Evolutionary conservation across 2,888 invertebrate species (phyloP).

Genomic region (Meandrusa payeni): DNA sequence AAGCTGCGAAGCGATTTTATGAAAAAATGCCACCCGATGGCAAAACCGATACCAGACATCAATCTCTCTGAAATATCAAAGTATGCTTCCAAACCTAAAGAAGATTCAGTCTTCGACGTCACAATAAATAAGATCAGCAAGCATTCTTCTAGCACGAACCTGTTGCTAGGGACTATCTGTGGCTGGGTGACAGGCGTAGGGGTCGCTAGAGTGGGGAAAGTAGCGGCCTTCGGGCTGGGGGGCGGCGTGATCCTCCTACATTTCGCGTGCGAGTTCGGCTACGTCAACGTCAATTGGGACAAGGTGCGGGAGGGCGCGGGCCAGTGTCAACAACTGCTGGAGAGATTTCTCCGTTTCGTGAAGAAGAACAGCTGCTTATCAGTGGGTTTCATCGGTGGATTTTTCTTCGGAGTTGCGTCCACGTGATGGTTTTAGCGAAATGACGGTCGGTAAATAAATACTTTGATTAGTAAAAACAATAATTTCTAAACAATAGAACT

Average conservation of each 20-base stretch:
- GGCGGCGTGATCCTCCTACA: conserved; percentile 93
- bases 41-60: conserved; percentile 52
- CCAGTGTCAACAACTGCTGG: conserved; percentile 86
- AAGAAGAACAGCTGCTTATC: conserved; percentile 85
- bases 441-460: not conserved
- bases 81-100: conserved; percentile 36
- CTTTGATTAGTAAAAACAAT: too few relatives aligned
- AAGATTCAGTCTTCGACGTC: conserved; percentile 43
- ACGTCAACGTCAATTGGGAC: conserved; percentile 94
- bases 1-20: conserved; percentile 13
- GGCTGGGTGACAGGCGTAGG: conserved; percentile 87
- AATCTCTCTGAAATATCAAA: conserved; percentile 41
- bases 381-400: conserved; percentile 91
- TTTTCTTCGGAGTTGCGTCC: conserved; percentile 90
- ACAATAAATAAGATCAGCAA: conserved; percentile 43
- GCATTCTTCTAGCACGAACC: conserved; percentile 47
- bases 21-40: conserved; percentile 48
- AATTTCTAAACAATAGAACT: too few relatives aligned
- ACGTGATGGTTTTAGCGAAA: conserved; percentile 47
- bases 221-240: conserved; percentile 93
- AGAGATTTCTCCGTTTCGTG: conserved; percentile 83
- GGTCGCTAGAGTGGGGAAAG: conserved; percentile 91
- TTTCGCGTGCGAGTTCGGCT: conserved; percentile 93
- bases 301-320: conserved; percentile 88
- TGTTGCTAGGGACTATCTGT: conserved; percentile 53